Percentiles rank a stretch among this genome's conserved stretches.
These are phyloP conservation scores for Drosophila navojoa DNA, from an alignment of 1,140 invertebrate species.

Conservation along the genomic window DNA sequence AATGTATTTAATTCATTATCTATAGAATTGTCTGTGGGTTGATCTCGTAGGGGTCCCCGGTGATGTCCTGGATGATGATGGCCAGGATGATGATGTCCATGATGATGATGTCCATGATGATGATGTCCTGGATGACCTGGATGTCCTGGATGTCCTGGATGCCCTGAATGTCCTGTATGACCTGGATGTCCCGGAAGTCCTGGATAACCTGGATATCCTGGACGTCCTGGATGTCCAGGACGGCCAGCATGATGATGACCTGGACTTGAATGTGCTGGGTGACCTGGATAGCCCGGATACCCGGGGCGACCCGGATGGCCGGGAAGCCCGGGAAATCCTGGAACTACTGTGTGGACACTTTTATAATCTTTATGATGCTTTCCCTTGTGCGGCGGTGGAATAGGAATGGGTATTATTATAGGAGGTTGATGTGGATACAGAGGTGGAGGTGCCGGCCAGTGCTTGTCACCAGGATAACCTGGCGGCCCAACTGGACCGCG, in stretches of 20 bases:
- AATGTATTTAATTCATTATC: not conserved
- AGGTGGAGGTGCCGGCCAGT: slow-evolving; percentile 26
- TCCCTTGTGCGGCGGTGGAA: slow-evolving; percentile 24
- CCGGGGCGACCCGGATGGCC: slow-evolving; percentile 85
- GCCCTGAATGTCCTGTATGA: slow-evolving; percentile 84
- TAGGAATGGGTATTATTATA: slow-evolving; percentile 33
- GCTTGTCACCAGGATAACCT: slow-evolving; percentile 86
- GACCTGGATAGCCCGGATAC: slow-evolving; percentile 87
- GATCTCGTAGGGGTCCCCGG: not conserved
- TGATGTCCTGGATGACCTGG: slow-evolving; percentile 87
- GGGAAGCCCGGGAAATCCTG: slow-evolving; percentile 87
- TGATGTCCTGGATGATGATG: slow-evolving; percentile 85
- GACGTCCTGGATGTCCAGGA: not conserved
- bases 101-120: slow-evolving; percentile 85
- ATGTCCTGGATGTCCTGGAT: slow-evolving; percentile 85
- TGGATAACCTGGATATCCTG: not conserved
- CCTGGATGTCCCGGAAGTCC: not conserved
- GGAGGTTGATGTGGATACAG: slow-evolving; percentile 26
- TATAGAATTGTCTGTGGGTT: not conserved
- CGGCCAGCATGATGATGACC: not conserved
- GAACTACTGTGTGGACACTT: slow-evolving; percentile 73
- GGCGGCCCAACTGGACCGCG: slow-evolving; percentile 86
- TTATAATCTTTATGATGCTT: slow-evolving; percentile 20
- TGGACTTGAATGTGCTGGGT: slow-evolving; percentile 39
- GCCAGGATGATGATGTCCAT: slow-evolving; percentile 86